These are phyloP conservation scores for Candoia aspera DNA, from an alignment of 2,113 vertebrate genomes.

Conservation along the genomic window DNA sequence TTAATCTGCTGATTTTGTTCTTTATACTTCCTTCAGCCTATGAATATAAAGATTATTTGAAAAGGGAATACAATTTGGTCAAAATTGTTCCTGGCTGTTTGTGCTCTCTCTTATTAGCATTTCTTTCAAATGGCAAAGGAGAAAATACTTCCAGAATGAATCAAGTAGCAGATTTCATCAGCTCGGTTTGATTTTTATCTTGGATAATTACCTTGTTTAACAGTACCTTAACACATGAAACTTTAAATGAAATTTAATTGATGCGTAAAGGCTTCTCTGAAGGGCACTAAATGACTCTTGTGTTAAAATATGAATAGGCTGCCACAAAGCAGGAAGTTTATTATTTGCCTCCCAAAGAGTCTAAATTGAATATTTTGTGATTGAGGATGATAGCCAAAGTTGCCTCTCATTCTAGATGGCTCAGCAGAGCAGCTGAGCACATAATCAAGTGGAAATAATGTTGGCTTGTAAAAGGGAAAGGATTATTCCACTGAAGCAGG, in stretches of 20 bases:
- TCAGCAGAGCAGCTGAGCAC: conserved; percentile 58
- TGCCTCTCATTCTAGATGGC: conserved; percentile 25
- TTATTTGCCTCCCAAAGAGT: neutral
- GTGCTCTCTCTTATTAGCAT: neutral
- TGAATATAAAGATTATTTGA: neutral
- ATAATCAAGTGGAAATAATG: conserved; percentile 37
- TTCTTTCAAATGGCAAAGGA: neutral
- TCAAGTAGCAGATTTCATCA: conserved; percentile 12
- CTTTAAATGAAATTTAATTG: neutral
- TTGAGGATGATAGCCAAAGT: conserved; percentile 4
- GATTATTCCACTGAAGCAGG: conserved; percentile 50
- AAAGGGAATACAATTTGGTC: neutral
- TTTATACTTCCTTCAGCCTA: conserved; percentile 25
- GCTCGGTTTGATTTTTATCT: conserved; percentile 14
- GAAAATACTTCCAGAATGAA: conserved; percentile 12
- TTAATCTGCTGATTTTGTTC: conserved; percentile 12
- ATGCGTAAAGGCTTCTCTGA: conserved; percentile 16
- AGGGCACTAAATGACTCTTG: neutral
- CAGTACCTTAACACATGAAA: conserved; percentile 21
- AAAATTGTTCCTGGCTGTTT: neutral
- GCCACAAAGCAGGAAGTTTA: neutral
- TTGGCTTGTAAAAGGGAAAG: conserved; percentile 37
- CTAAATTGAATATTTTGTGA: conserved; percentile 20
- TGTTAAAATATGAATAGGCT: neutral
- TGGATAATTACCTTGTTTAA: conserved; percentile 3